phyloP scores from a whole-genome alignment of 2,888 invertebrate genomes.

The Luperina testacea region DNA sequence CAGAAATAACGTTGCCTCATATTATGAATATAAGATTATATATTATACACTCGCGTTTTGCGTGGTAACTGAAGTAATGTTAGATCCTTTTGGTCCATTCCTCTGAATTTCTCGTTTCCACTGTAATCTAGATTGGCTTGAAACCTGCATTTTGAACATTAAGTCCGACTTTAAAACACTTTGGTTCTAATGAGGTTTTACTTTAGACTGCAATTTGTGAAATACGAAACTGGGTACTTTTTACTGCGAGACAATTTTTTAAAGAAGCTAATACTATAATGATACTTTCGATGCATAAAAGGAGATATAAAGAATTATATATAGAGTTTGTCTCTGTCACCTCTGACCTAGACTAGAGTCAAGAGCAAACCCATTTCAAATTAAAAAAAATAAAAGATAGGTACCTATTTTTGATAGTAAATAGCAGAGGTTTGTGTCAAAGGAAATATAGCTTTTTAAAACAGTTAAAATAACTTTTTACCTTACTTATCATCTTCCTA shows the following conservation, averaged over 20 bases:
- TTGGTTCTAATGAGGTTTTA: slow-evolving; percentile 39
- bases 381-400: no score
- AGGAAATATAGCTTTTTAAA: neutral
- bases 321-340: no score
- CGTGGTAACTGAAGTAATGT: slow-evolving; percentile 17
- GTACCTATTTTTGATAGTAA: neutral
- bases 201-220: slow-evolving; percentile 20
- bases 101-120: slow-evolving; percentile 40
- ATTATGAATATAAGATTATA: slow-evolving; percentile 4
- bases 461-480: neutral
- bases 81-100: slow-evolving; percentile 31
- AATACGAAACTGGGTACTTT: neutral
- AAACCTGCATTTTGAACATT: slow-evolving; percentile 46
- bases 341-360: no score
- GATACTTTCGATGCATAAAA: neutral
- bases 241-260: neutral
- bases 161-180: slow-evolving; percentile 45
- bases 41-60: slow-evolving; percentile 27
- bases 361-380: no score
- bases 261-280: neutral
- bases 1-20: slow-evolving; percentile 5
- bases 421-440: no score
- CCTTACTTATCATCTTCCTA: no score
- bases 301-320: no score
- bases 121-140: slow-evolving; percentile 53